These are phyloP conservation scores for Zosterops hypoxanthus DNA, from an alignment of 2,113 vertebrate species.

Conservation along the genomic window DNA sequence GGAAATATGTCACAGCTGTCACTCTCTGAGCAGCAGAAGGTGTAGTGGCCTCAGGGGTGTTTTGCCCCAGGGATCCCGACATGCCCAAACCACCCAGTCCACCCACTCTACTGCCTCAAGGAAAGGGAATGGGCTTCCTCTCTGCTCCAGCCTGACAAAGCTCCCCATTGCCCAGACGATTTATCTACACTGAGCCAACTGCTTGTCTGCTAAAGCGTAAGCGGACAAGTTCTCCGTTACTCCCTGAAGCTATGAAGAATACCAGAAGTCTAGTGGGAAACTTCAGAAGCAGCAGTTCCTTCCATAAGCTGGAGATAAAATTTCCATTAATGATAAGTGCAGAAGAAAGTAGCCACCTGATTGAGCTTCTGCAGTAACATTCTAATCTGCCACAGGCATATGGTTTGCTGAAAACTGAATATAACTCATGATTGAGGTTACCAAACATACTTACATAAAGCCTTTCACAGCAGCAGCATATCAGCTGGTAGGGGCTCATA, in stretches of 20 bases:
- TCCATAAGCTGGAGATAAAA: not conserved
- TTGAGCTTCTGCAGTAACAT: not conserved
- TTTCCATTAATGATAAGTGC: not conserved
- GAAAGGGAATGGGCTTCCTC: not conserved
- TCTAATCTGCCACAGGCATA: not conserved
- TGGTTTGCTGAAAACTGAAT: not conserved
- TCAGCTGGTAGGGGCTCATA: constrained; percentile 25
- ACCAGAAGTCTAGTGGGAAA: not conserved
- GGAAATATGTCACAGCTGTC: not conserved
- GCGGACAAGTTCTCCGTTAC: not conserved
- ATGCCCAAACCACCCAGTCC: not conserved
- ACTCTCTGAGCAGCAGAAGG: not conserved
- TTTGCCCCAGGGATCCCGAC: fast-evolving
- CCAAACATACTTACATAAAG: not conserved
- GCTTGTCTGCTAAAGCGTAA: not conserved
- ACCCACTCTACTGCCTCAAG: fast-evolving
- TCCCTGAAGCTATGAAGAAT: not conserved
- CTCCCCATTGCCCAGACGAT: not conserved
- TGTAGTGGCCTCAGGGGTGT: not conserved
- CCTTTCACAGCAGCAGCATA: not conserved
- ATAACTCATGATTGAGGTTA: not conserved
- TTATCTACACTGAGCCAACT: not conserved
- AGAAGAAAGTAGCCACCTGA: not conserved
- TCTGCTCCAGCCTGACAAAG: not conserved
- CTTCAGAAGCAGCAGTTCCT: not conserved